These are phyloP conservation scores for Taxidea taxus DNA, from an alignment of 2,113 vertebrate species.

Conservation along the genomic window DNA sequence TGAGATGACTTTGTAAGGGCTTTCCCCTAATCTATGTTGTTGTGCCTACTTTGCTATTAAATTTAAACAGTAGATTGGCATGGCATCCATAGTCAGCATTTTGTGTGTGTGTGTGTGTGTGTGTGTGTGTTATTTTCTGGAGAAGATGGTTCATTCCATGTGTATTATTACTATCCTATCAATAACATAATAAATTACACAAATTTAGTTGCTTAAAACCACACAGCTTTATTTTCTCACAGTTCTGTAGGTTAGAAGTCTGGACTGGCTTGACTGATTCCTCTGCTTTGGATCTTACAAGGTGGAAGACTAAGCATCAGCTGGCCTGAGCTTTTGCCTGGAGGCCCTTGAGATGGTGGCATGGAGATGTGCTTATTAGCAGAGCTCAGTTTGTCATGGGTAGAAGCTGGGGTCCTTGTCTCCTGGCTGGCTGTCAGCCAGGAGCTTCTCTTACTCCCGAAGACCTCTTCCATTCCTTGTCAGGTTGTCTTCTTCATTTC, in stretches of 20 bases:
- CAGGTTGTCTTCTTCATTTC: not conserved
- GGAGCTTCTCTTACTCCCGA: not conserved
- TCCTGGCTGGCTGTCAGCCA: not conserved
- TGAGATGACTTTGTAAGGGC: not conserved
- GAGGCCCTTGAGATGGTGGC: not conserved
- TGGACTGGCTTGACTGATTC: not conserved
- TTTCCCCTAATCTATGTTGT: not conserved
- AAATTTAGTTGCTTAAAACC: not conserved
- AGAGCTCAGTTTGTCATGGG: not conserved
- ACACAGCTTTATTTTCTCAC: not conserved
- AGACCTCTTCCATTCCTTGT: not conserved
- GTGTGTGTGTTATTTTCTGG: not conserved
- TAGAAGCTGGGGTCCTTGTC: accelerated
- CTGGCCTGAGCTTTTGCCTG: not conserved
- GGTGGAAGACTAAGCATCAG: accelerated
- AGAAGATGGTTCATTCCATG: not conserved
- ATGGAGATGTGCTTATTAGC: not conserved
- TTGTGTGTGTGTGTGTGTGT: not conserved
- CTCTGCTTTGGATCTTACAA: not conserved
- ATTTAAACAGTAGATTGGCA: not conserved
- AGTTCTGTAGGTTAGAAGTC: not conserved
- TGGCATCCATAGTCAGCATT: not conserved
- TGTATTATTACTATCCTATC: not conserved
- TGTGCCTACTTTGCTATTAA: not conserved
- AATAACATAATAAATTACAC: not conserved